Conservation (phyloP, 2,888 invertebrate species). For the Volucella zonaria region DNA sequence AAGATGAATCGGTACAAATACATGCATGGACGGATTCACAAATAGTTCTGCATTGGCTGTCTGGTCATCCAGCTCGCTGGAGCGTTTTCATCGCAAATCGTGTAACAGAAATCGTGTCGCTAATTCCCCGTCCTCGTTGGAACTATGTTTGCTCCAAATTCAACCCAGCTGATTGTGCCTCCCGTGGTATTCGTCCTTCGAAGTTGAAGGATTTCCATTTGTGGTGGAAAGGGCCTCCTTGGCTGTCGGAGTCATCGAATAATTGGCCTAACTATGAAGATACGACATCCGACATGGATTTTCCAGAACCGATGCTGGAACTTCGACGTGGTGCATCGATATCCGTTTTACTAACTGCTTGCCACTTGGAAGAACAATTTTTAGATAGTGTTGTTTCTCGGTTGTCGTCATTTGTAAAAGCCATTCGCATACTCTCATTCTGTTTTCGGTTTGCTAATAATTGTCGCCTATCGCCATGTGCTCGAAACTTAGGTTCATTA, state of each 20-base stretch:
- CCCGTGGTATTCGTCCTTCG: conserved; percentile 63
- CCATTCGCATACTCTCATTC: neutral
- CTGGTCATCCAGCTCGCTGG: conserved; percentile 64
- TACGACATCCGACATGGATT: too few relatives aligned
- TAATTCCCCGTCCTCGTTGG: conserved; percentile 42
- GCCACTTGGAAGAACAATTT: neutral
- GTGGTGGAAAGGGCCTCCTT: conserved; percentile 75
- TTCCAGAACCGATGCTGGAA: too few relatives aligned
- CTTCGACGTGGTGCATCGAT: too few relatives aligned
- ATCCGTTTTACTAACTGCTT: neutral
- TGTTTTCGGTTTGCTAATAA: neutral
- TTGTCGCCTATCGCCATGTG: neutral
- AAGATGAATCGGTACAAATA: conserved; percentile 9
- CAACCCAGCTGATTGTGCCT: conserved; percentile 74
- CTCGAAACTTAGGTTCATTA: neutral
- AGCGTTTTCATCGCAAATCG: conserved; percentile 75
- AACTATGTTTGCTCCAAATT: conserved; percentile 61
- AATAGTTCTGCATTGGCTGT: conserved; percentile 73
- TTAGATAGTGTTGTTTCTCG: neutral
- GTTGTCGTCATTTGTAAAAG: neutral
- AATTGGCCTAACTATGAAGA: too few relatives aligned
- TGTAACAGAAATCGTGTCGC: conserved; percentile 61
- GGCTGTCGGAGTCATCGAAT: neutral
- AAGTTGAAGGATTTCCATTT: conserved; percentile 47
- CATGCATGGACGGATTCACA: too few relatives aligned